These are phyloP conservation scores for Linurgus olivaceus DNA, from an alignment of 2,797 vertebrate species.

Conservation along the genomic window DNA sequence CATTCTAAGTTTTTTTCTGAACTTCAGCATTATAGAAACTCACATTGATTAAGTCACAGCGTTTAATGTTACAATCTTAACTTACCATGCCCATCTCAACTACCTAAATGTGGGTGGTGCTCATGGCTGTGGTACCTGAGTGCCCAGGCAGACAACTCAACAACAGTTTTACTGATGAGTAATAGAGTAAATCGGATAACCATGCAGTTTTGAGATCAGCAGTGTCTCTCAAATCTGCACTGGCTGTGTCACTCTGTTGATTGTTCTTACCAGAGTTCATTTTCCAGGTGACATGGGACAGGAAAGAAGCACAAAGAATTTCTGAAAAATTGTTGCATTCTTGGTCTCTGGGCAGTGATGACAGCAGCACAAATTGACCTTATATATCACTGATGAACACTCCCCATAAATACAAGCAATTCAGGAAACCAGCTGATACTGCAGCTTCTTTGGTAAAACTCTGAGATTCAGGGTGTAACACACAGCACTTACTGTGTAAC, in stretches of 20 bases:
- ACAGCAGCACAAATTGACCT: background rate
- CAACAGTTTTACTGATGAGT: background rate
- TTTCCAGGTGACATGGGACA: background rate
- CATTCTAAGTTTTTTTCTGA: background rate
- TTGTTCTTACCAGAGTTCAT: background rate
- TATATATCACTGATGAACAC: background rate
- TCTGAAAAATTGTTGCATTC: background rate
- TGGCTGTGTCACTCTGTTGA: background rate
- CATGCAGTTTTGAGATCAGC: background rate
- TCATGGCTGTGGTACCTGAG: background rate
- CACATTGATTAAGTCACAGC: background rate
- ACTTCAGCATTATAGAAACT: background rate
- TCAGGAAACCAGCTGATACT: conserved; percentile 41
- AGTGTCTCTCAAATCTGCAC: background rate
- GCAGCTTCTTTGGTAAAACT: conserved; percentile 31
- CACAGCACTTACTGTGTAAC: background rate
- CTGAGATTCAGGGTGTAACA: background rate
- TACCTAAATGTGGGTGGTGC: background rate
- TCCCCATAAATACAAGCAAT: conserved; percentile 30
- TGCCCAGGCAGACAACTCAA: background rate
- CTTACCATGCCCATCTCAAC: background rate
- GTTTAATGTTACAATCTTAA: background rate
- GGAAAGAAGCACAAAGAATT: background rate
- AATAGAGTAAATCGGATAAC: background rate
- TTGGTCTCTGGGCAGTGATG: background rate